Conservation (phyloP, 64 coral and sea anemone species). For the Dendronephthya gigantea region DNA sequence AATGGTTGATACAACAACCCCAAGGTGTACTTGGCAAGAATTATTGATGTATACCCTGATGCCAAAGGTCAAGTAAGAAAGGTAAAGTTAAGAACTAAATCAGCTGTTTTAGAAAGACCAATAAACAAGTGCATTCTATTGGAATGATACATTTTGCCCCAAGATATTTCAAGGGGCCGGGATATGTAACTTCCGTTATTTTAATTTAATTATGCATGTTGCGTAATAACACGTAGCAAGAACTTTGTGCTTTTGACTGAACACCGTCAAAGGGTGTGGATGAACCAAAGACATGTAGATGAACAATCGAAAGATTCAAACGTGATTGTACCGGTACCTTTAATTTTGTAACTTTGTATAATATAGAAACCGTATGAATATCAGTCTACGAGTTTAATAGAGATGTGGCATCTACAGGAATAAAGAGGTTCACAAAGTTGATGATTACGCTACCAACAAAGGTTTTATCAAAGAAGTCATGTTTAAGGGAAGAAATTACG, state of each 20-base stretch:
- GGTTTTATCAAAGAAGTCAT: background rate
- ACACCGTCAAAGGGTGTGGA: too few species aligned
- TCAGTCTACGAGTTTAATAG: background rate
- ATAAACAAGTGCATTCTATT: background rate
- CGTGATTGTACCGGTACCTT: background rate
- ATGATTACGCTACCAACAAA: background rate
- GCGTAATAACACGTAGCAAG: background rate
- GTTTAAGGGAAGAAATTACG: background rate
- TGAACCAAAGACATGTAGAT: too few species aligned
- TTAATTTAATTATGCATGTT: background rate
- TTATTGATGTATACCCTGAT: constrained; percentile 15
- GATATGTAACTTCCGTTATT: background rate
- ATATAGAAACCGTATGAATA: too few species aligned
- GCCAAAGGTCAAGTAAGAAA: constrained; percentile 19
- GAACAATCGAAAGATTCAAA: background rate
- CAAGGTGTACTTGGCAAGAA: constrained; percentile 16
- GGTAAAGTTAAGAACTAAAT: constrained; percentile 16
- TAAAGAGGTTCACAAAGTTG: background rate
- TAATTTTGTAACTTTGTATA: background rate
- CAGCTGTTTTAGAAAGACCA: background rate
- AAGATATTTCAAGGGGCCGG: background rate
- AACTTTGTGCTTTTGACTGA: background rate
- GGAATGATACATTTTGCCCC: background rate
- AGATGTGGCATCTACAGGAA: background rate
- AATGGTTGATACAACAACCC: background rate